Evolutionary conservation across 2,797 vertebrate species (phyloP).

Genomic region (Gymnoscopelus microlampas): DNA sequence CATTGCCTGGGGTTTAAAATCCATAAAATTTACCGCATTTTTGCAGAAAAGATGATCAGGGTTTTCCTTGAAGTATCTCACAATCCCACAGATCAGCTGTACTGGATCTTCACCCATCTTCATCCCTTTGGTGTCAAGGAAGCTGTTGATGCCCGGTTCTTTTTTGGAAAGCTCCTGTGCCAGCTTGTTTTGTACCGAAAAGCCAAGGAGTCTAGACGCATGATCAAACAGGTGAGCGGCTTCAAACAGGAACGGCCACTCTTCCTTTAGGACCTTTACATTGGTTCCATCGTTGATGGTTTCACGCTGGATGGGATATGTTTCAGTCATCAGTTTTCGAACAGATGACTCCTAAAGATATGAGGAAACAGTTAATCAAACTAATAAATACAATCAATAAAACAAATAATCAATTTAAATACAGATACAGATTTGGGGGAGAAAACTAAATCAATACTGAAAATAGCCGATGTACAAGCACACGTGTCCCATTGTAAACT

Average conservation of each 20-base stretch:
- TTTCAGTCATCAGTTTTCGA: constrained; percentile 23
- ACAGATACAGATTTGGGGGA: too few relatives aligned
- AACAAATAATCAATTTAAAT: too few relatives aligned
- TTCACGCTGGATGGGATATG: constrained; percentile 24
- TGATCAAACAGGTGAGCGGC: constrained; percentile 29
- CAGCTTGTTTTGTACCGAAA: constrained; percentile 20
- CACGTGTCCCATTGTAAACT: too few relatives aligned
- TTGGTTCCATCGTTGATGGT: constrained; percentile 24
- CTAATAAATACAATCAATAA: too few relatives aligned
- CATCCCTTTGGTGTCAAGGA: constrained; percentile 11
- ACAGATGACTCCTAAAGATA: too few relatives aligned
- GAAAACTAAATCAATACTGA: too few relatives aligned
- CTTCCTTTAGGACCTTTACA: constrained; percentile 14
- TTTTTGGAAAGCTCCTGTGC: constrained; percentile 21
- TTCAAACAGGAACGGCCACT: constrained; percentile 38
- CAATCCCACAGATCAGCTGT: constrained; percentile 20
- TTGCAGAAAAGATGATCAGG: constrained; percentile 12
- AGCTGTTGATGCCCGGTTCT: constrained; percentile 14
- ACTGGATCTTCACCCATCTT: constrained; percentile 17
- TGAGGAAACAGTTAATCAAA: too few relatives aligned
- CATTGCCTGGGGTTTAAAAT: too few relatives aligned
- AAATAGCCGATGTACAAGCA: too few relatives aligned
- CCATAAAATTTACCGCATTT: constrained; percentile 6
- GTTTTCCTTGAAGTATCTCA: not conserved
- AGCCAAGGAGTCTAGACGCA: constrained; percentile 22